These are phyloP conservation scores for Smutsia gigantea DNA, from an alignment of 2,797 vertebrate species.

Conservation along the genomic window DNA sequence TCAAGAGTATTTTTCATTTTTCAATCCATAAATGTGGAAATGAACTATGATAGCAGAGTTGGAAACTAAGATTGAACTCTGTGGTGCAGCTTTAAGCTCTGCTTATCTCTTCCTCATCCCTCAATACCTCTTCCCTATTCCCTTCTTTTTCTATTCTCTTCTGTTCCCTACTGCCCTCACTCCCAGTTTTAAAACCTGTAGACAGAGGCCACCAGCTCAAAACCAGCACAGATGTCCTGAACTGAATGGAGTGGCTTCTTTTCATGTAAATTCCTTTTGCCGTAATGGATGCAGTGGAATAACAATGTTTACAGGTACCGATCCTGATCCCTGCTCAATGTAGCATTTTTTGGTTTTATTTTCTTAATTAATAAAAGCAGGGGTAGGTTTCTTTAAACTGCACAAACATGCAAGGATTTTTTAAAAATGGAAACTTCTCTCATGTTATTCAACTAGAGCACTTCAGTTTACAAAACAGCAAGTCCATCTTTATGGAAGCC, in stretches of 20 bases:
- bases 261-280: constrained; percentile 87
- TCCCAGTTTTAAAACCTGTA: constrained; percentile 85
- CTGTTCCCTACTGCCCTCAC: constrained; percentile 60
- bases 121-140: constrained; percentile 44
- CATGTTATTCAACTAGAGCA: constrained; percentile 89
- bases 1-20: constrained; percentile 98
- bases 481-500: constrained; percentile 87
- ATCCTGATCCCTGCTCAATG: constrained; percentile 89
- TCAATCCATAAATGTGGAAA: constrained; percentile 93
- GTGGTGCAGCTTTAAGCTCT: constrained; percentile 93
- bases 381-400: constrained; percentile 90
- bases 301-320: constrained; percentile 95
- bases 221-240: constrained; percentile 91
- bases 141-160: constrained; percentile 50
- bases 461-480: constrained; percentile 88
- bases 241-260: constrained; percentile 90
- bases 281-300: constrained; percentile 91
- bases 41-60: constrained; percentile 89
- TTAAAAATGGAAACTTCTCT: constrained; percentile 86
- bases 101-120: constrained; percentile 85
- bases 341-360: constrained; percentile 88
- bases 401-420: constrained; percentile 88
- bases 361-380: constrained; percentile 83
- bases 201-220: constrained; percentile 87
- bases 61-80: constrained; percentile 91